Percentiles rank a stretch among this genome's conserved stretches.
These are phyloP conservation scores for Nymphalis urticae DNA, from an alignment of 2,888 invertebrate species.

Conservation along the genomic window DNA sequence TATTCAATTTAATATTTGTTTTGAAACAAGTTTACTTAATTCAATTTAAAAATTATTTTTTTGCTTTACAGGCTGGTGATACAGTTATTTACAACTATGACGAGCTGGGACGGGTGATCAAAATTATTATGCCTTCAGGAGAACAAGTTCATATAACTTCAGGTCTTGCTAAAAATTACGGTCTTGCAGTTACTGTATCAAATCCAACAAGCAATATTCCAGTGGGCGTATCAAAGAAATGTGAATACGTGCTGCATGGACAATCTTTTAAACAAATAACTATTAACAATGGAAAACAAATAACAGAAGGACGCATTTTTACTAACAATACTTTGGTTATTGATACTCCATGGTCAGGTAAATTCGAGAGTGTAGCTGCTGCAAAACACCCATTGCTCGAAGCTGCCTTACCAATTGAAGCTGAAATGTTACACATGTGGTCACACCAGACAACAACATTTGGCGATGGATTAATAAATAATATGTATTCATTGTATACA, in stretches of 20 bases:
- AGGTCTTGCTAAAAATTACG: constrained; percentile 88
- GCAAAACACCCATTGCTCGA: constrained; percentile 91
- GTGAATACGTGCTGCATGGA: constrained; percentile 83
- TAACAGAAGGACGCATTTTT: constrained; percentile 88
- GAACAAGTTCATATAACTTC: constrained; percentile 91
- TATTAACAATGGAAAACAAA: constrained; percentile 86
- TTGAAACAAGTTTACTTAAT: constrained; percentile 13
- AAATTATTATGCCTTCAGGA: constrained; percentile 94
- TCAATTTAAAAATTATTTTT: constrained; percentile 20
- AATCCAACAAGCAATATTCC: constrained; percentile 77
- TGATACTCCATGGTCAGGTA: constrained; percentile 87
- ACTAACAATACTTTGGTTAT: constrained; percentile 90
- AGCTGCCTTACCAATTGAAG: constrained; percentile 92
- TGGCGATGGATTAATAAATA: constrained; percentile 87
- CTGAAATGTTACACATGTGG: constrained; percentile 95
- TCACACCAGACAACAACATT: constrained; percentile 90
- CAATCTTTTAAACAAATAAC: constrained; percentile 85
- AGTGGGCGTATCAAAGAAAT: constrained; percentile 80
- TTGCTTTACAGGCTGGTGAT: constrained; percentile 85
- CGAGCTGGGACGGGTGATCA: constrained; percentile 91
- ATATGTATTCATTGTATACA: constrained; percentile 91
- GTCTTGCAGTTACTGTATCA: constrained; percentile 87
- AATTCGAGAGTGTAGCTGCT: constrained; percentile 88
- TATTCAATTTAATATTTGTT: constrained; percentile 3
- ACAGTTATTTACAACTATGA: constrained; percentile 96